Percentiles rank a stretch among this genome's conserved stretches.
Conservation (phyloP, 2,797 vertebrate species). For the Leuciscus waleckii region DNA sequence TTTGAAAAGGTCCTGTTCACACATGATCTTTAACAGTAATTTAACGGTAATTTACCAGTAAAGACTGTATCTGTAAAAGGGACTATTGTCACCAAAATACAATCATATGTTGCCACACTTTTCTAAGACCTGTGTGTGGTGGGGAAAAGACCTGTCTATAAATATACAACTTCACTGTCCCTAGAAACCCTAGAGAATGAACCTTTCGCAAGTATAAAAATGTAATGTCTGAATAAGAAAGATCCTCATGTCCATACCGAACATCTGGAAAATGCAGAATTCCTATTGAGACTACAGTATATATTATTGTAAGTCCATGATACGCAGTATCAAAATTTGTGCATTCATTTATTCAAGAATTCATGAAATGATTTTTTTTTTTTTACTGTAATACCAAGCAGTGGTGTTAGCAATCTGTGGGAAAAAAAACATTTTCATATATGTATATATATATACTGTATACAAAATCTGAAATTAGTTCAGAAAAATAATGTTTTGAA, state of each 20-base stretch:
- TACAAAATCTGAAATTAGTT: background rate
- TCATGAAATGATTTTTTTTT: background rate
- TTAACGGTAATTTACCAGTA: too few species aligned
- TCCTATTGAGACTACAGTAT: background rate
- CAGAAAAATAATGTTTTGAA: background rate
- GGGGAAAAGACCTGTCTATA: constrained; percentile 34
- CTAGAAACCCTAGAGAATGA: constrained; percentile 43
- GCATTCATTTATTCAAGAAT: background rate
- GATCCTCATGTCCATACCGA: constrained; percentile 38
- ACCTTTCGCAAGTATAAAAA: constrained; percentile 49
- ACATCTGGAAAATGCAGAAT: constrained; percentile 48
- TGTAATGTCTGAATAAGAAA: constrained; percentile 49
- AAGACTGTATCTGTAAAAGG: too few species aligned
- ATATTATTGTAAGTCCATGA: background rate
- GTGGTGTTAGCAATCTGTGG: background rate
- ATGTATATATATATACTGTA: background rate
- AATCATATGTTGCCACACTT: background rate
- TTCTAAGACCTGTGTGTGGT: background rate
- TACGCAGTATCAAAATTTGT: background rate
- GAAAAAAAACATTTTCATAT: background rate
- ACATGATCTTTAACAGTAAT: too few species aligned
- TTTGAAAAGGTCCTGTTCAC: too few species aligned
- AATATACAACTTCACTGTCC: constrained; percentile 40
- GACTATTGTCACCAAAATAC: background rate
- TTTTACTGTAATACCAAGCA: constrained; percentile 5